These are phyloP conservation scores for Mallotus villosus DNA, from an alignment of 2,797 vertebrate genomes.

Conservation along the genomic window DNA sequence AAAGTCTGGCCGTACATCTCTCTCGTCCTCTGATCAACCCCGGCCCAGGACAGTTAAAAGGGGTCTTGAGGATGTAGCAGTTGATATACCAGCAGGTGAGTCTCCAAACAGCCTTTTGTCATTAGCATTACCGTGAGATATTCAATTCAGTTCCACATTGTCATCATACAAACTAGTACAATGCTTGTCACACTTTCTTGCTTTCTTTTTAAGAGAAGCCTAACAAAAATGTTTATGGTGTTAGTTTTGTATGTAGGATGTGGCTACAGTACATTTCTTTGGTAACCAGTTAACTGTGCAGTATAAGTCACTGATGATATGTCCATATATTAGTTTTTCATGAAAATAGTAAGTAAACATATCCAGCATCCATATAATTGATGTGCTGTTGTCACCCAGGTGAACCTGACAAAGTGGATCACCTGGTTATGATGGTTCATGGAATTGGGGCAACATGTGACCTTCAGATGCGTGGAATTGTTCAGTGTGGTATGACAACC, in stretches of 20 bases:
- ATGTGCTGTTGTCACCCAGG: conserved; percentile 52
- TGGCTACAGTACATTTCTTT: too few relatives aligned
- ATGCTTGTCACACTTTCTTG: too few relatives aligned
- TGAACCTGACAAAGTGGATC: conserved; percentile 79
- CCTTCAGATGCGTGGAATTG: conserved; percentile 81
- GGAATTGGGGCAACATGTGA: conserved; percentile 85
- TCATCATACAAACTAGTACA: background rate
- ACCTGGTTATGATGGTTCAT: conserved; percentile 84
- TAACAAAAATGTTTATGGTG: too few relatives aligned
- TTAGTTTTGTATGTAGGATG: too few relatives aligned
- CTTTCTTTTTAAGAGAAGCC: too few relatives aligned
- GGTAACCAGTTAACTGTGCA: too few relatives aligned
- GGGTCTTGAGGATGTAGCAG: conserved; percentile 79
- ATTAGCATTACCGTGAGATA: too few relatives aligned
- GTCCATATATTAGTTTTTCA: background rate
- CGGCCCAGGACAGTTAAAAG: conserved; percentile 82
- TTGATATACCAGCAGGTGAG: conserved; percentile 79
- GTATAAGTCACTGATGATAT: background rate
- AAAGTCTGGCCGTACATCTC: conserved; percentile 55
- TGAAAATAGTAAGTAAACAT: background rate
- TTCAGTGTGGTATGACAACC: conserved; percentile 78
- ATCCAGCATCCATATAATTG: background rate
- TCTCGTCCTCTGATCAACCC: conserved; percentile 76
- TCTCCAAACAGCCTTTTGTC: background rate
- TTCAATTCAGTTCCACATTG: background rate